Conservation (phyloP, 2,888 invertebrate genomes). For the Pollenia amentaria region DNA sequence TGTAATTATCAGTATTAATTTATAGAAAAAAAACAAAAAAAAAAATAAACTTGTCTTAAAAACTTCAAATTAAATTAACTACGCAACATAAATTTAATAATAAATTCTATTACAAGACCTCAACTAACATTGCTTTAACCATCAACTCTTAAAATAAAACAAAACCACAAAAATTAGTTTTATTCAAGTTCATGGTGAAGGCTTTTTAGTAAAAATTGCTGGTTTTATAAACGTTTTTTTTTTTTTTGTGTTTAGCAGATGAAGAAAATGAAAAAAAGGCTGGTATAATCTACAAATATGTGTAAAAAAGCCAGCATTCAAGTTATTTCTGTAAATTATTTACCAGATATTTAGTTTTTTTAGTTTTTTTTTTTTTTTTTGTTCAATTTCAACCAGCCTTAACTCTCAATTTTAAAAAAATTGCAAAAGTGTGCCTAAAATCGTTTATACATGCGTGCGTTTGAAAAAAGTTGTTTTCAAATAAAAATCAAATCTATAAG, state of each 20-base stretch:
- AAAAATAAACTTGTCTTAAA: background rate
- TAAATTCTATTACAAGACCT: conserved; percentile 19
- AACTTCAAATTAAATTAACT: conserved; percentile 11
- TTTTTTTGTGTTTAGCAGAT: conserved; percentile 36
- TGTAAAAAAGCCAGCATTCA: conserved; percentile 42
- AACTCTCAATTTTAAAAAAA: conserved; percentile 33
- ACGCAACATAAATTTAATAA: conserved; percentile 34
- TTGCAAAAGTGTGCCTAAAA: conserved; percentile 55
- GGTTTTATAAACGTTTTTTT: background rate
- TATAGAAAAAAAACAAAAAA: too few species aligned
- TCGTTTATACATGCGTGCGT: conserved; percentile 54
- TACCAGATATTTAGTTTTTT: conserved; percentile 36
- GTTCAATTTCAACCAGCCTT: conserved; percentile 3
- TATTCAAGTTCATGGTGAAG: conserved; percentile 75
- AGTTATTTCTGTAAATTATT: conserved; percentile 50
- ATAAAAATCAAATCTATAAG: conserved; percentile 58
- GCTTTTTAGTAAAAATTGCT: conserved; percentile 35
- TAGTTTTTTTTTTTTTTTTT: background rate
- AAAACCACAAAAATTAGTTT: conserved; percentile 22
- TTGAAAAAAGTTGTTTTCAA: conserved; percentile 36
- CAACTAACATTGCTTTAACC: background rate
- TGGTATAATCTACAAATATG: background rate
- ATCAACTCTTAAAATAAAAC: conserved; percentile 25
- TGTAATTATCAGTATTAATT: too few species aligned
- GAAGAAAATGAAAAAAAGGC: conserved; percentile 25